A percentile compares a stretch with the other conserved stretches of the same genome.
These are phyloP conservation scores for Cheilosia variabilis DNA, from an alignment of 2,888 invertebrate genomes.

Conservation along the genomic window DNA sequence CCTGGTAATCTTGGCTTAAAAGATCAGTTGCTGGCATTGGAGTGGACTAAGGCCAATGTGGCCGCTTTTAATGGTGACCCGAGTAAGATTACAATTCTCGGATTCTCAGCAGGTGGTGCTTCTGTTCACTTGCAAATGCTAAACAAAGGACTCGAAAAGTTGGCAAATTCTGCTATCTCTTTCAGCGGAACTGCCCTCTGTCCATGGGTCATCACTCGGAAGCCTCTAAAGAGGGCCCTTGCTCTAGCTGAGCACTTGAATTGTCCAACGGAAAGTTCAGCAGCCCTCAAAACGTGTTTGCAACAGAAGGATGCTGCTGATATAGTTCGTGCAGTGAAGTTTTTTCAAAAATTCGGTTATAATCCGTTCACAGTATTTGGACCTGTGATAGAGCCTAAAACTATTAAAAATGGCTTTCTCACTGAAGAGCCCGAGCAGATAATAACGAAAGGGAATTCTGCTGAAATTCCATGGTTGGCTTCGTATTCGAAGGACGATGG, in stretches of 20 bases:
- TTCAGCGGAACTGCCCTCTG: conserved; percentile 89
- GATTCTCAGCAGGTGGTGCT: conserved; percentile 90
- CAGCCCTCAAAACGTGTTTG: conserved; percentile 87
- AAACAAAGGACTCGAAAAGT: conserved; percentile 81
- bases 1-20: conserved; percentile 90
- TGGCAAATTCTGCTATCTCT: conserved; percentile 81
- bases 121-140: conserved; percentile 90
- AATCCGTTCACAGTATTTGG: conserved; percentile 90
- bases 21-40: conserved; percentile 89
- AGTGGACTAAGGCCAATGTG: conserved; percentile 89
- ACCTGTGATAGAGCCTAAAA: conserved; percentile 87
- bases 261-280: conserved; percentile 85
- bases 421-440: conserved; percentile 87
- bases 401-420: conserved; percentile 86
- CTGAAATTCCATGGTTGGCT: conserved; percentile 89
- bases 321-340: conserved; percentile 85
- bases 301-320: conserved; percentile 86
- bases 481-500: conserved; percentile 90
- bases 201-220: conserved; percentile 85
- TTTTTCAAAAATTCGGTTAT: conserved; percentile 85
- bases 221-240: conserved; percentile 86
- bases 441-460: conserved; percentile 86
- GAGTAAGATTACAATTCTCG: conserved; percentile 87
- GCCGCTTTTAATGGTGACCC: conserved; percentile 89
- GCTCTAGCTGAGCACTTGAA: conserved; percentile 86